Base-by-base conservation (phyloP, 2,113 vertebrate species). In the Dipodomys stephensi region DNA sequence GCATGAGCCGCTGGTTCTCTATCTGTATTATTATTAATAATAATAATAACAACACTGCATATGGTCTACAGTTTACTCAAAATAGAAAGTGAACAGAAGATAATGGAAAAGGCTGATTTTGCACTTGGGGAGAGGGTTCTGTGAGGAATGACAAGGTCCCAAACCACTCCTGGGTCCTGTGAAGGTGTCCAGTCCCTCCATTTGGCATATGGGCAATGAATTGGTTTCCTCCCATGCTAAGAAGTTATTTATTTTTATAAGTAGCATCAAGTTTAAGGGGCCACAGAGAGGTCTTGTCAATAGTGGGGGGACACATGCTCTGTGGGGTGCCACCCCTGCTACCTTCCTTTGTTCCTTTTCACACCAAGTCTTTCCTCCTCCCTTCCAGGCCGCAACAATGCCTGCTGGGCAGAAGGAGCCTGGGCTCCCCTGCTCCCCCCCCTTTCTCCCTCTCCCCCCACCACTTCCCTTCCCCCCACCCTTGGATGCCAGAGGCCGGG, bases 41-140 rank as follows among this genome's bases (percentile, higher is more conserved):
- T 6, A 39, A 39, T 39, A 39, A 39, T 39, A 39, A 39, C 5
- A 39, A 39, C 39, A 39, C 9, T 86, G 49, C 18, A 53, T 23
- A 16, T 2, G 32, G 20, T 85, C 30, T 82, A 46, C 4, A 10
- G 18, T 88, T 90, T 89, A 73, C 78, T 90, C 65, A 67, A 88
- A 90, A 90, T 60, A 74, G 83, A 83, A 83, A 93, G 35, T 28
- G 20, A 22, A 88, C 72, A 83, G 74, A 81, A 73, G 35, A 76
- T 57, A 28, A 46, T 3, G n/a, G 62, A 30, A 77, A 57, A 9
- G 27, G 3, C 90, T 78, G 71, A 44, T 22, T 62, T 88, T 8
- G 46, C 69, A 44, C 60, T 71, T 27, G 19, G 32, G 77, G 72
- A 22, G 10, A 49, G 1, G 72, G 32, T 22, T 86, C 83, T 15